These are phyloP conservation scores for Tadarida brasiliensis DNA, from an alignment of 2,797 vertebrate genomes.

Conservation along the genomic window DNA sequence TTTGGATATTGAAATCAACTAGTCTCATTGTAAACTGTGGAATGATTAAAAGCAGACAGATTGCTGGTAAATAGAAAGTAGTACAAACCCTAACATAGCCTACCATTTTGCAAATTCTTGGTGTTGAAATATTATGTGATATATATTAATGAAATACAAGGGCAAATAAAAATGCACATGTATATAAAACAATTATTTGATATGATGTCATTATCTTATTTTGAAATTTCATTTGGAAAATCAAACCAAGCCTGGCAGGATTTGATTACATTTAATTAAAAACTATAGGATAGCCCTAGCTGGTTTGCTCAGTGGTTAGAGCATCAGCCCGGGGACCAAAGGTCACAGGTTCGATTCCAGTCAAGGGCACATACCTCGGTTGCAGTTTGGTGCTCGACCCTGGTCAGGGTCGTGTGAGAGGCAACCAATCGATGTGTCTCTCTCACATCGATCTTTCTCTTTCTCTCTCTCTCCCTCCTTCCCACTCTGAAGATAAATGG, in stretches of 20 bases:
- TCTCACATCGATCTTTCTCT: no score
- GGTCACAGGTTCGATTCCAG: no score
- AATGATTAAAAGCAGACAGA: slow-evolving; percentile 21
- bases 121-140: background rate
- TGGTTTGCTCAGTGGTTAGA: no score
- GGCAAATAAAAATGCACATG: background rate
- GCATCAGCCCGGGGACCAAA: no score
- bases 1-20: slow-evolving; percentile 7
- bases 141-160: slow-evolving; percentile 23
- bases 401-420: no score
- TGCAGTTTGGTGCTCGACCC: no score
- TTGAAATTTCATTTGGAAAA: background rate
- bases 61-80: background rate
- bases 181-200: slow-evolving; percentile 17
- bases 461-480: no score
- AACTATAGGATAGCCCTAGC: background rate
- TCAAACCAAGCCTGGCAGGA: background rate
- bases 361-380: no score
- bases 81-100: background rate
- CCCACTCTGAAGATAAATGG: no score
- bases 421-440: no score
- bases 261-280: slow-evolving; percentile 41
- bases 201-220: slow-evolving; percentile 22
- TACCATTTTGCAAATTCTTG: background rate
- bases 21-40: background rate